Percentiles rank a stretch among this genome's conserved stretches.
Evolutionary conservation across 2,797 vertebrate genomes (phyloP).

Genomic region (Schizopygopsis pylzovi): DNA sequence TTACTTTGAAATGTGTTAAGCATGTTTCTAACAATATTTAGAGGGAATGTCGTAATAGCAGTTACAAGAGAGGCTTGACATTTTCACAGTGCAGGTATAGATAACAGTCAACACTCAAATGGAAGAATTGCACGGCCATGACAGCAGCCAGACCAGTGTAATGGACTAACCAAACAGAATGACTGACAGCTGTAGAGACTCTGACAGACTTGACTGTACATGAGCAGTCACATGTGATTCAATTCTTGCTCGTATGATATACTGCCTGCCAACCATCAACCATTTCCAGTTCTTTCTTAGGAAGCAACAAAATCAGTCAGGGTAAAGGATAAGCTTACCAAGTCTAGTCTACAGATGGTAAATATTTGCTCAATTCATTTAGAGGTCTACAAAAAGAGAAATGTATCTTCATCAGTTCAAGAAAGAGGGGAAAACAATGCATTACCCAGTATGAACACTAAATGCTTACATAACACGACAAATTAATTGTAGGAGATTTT

Average conservation of each 20-base stretch:
- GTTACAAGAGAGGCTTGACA: not conserved
- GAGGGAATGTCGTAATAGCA: not conserved
- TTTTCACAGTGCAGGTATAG: not conserved
- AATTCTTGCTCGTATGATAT: conserved; percentile 33
- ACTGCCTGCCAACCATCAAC: conserved; percentile 36
- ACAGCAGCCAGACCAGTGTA: not conserved
- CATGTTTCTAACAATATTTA: not conserved
- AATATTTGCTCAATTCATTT: not conserved
- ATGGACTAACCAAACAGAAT: conserved; percentile 18
- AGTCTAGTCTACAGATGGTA: not conserved
- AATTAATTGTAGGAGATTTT: not conserved
- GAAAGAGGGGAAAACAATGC: not conserved
- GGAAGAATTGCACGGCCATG: not conserved
- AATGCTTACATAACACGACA: not conserved
- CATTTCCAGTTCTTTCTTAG: not conserved
- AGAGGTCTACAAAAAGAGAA: not conserved
- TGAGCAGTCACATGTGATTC: conserved; percentile 52
- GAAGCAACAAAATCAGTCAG: conserved; percentile 7
- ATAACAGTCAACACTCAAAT: not conserved
- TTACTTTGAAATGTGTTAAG: not conserved
- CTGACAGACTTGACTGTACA: conserved; percentile 35
- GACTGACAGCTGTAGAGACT: conserved; percentile 49
- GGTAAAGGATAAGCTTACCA: not conserved
- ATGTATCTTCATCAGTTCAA: not conserved
- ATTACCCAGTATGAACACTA: not conserved